Evolutionary conservation across 2,113 vertebrate genomes (phyloP).

Genomic region (Tiliqua scincoides): DNA sequence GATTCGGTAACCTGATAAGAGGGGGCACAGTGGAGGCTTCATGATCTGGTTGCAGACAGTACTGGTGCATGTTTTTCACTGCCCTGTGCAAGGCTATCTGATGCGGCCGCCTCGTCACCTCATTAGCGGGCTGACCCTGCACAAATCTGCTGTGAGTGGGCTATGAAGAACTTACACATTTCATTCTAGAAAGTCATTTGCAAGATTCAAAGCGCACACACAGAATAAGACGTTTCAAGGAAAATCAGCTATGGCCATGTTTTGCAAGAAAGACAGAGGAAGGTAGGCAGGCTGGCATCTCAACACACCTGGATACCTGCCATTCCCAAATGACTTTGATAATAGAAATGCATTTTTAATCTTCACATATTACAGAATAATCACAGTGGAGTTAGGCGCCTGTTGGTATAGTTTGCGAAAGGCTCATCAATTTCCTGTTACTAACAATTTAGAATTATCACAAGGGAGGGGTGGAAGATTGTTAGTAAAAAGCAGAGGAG

Average conservation of each 20-base stretch:
- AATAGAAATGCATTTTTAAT: conserved; percentile 60
- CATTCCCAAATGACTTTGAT: conserved; percentile 46
- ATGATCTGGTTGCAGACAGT: background rate
- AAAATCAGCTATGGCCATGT: conserved; percentile 56
- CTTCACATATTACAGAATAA: conserved; percentile 57
- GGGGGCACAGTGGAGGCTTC: too few species aligned
- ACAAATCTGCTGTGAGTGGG: too few species aligned
- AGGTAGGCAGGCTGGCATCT: conserved; percentile 41
- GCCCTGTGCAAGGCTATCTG: too few species aligned
- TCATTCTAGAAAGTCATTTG: conserved; percentile 39
- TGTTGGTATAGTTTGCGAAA: conserved; percentile 32
- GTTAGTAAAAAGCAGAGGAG: conserved; percentile 60
- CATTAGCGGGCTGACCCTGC: background rate
- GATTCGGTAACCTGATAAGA: too few species aligned
- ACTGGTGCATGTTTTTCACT: too few species aligned
- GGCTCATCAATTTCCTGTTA: conserved; percentile 58
- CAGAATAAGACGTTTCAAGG: conserved; percentile 8
- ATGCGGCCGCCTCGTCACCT: too few species aligned
- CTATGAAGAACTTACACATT: conserved; percentile 49
- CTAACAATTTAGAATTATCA: conserved; percentile 73
- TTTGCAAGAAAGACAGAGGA: conserved; percentile 46
- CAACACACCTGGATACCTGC: conserved; percentile 50
- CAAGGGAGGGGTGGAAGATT: conserved; percentile 56
- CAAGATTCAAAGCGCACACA: background rate
- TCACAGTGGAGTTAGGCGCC: conserved; percentile 48